Evolutionary conservation across 2,888 invertebrate species (phyloP), one percentile per base, ranked within the genome.

Genomic region (Leptura quadrifasciata): DNA sequence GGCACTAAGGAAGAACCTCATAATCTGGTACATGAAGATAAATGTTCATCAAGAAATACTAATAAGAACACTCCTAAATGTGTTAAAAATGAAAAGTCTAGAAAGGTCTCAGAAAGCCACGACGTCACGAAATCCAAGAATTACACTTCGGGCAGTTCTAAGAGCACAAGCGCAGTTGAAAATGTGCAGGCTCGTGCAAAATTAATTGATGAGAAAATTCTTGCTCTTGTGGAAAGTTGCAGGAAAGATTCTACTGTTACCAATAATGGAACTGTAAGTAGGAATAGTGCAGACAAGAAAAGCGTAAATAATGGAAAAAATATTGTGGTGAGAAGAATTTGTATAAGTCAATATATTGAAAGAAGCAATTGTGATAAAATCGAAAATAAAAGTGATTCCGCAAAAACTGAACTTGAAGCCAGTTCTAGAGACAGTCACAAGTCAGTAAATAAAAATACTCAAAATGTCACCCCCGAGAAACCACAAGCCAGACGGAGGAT

Each of bases 401-500:
- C 47, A 47, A 47, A 6, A 47, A 1, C 47, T n/a, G n/a, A 47
- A 3, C n/a, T 15, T 15, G 15, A 47, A n/a, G 5, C 2, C n/a
- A 47, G 2, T 15, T 21, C 60, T 15, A n/a, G 21, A 1, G 15
- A 6, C 60, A 60, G 1, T 18, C 12, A 20, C 1, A 10, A 3
- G 3, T 2, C 47, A 6, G 20, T 17, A 39, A 67, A n/a, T 12
- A 27, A 54, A 54, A 55, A 27, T 54, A 67, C 0, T 21, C 24
- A 12, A 21, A 54, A 55, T 54, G n/a, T 24, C n/a, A 65, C 52
- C 10, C 52, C 63, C 12, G 67, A 71, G 9, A 65, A 67, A 52
- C 8, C 60, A 8, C 10, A 35, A 55, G 15, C 58, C 0, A 78
- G 68, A 8, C 76, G 72, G 64, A 71, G 80, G 35, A 80, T 80